These are phyloP conservation scores for Orestias chungarensis DNA, from an alignment of 2,797 vertebrate species.

Conservation along the genomic window DNA sequence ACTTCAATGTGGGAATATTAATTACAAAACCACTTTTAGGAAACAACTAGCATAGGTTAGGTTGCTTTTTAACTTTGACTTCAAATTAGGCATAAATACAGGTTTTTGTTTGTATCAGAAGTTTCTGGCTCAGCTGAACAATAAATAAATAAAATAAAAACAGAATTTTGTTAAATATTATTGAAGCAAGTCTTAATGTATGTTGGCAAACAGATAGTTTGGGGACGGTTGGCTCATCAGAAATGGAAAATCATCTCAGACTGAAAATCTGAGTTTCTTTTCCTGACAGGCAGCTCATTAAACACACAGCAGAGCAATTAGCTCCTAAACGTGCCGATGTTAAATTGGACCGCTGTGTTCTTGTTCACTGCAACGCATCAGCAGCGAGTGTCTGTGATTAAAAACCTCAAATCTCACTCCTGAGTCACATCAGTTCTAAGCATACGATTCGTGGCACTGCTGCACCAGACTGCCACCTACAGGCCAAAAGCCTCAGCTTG, in stretches of 20 bases:
- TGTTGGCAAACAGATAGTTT: constrained; percentile 10
- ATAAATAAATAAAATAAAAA: no score
- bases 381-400: constrained; percentile 14
- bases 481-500: constrained; percentile 9
- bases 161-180: no score
- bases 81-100: neutral
- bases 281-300: constrained; percentile 8
- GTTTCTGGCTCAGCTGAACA: neutral
- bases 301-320: neutral
- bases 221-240: constrained; percentile 9
- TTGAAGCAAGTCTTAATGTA: no score
- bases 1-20: neutral
- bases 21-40: neutral
- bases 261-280: neutral
- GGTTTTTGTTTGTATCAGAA: neutral
- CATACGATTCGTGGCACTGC: constrained; percentile 10
- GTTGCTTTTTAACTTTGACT: neutral
- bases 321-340: neutral
- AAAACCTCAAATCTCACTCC: neutral
- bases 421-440: neutral
- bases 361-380: constrained; percentile 7
- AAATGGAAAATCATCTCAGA: neutral
- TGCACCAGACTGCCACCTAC: constrained; percentile 61
- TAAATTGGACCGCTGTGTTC: neutral
- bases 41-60: neutral